A percentile compares a stretch with the other conserved stretches of the same genome.
Conservation (phyloP, 2,888 invertebrate genomes). For the Acanthosepion esculentum region DNA sequence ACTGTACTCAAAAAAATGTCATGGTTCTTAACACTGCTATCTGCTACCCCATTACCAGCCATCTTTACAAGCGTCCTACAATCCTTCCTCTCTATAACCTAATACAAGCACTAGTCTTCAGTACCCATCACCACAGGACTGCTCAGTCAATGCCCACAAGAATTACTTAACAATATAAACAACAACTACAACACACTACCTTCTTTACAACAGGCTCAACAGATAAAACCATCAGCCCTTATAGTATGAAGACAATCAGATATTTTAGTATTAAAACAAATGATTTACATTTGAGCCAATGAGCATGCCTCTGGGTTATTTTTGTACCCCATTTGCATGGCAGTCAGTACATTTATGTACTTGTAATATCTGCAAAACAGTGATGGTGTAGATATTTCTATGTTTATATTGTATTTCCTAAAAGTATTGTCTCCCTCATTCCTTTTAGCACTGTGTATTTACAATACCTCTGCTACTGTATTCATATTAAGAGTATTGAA, state of each 20-base stretch:
- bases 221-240: neutral
- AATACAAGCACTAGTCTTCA: neutral
- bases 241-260: neutral
- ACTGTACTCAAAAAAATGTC: neutral
- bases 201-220: neutral
- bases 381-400: neutral
- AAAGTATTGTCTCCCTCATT: neutral
- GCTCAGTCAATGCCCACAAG: neutral
- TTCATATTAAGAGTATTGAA: constrained; percentile 7
- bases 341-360: neutral
- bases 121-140: neutral
- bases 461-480: constrained; percentile 3
- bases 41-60: neutral
- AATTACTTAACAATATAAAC: neutral
- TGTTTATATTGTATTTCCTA: neutral
- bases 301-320: neutral
- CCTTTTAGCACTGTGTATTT: neutral
- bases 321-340: neutral
- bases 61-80: neutral
- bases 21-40: neutral
- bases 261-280: neutral
- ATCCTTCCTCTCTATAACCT: neutral
- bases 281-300: neutral
- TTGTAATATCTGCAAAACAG: neutral
- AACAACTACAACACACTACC: neutral